Evolutionary conservation across 2,888 invertebrate species (phyloP).

Genomic region (Dasysyrphus albostriatus): DNA sequence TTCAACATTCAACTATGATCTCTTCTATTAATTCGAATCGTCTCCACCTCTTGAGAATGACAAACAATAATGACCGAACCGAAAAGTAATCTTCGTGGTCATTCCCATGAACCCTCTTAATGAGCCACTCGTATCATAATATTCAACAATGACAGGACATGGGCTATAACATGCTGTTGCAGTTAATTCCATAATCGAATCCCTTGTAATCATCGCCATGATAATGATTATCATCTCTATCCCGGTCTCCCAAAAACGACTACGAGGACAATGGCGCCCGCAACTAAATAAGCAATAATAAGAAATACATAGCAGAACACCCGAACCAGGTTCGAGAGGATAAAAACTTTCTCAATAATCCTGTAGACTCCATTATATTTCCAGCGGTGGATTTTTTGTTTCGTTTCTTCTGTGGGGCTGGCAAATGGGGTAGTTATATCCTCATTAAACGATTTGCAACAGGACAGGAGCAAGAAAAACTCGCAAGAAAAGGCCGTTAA

Average conservation of each 20-base stretch:
- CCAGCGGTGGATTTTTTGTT: slow-evolving; percentile 54
- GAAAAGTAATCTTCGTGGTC: slow-evolving; percentile 73
- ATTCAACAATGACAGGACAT: slow-evolving; percentile 61
- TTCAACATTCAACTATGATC: slow-evolving; percentile 59
- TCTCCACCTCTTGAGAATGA: slow-evolving; percentile 66
- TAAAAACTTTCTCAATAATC: slow-evolving; percentile 77
- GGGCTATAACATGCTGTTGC: slow-evolving; percentile 71
- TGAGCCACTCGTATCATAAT: slow-evolving; percentile 71
- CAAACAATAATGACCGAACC: slow-evolving; percentile 72
- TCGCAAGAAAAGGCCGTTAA: slow-evolving; percentile 81
- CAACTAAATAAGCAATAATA: slow-evolving; percentile 74
- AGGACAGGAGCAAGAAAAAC: slow-evolving; percentile 77
- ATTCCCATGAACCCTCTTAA: slow-evolving; percentile 64
- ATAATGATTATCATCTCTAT: slow-evolving; percentile 78
- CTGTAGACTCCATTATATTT: slow-evolving; percentile 77
- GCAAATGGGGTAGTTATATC: slow-evolving; percentile 80
- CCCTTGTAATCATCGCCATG: slow-evolving; percentile 80
- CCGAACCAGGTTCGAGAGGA: slow-evolving; percentile 37
- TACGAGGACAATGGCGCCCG: slow-evolving; percentile 34
- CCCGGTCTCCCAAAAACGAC: slow-evolving; percentile 12
- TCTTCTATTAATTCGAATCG: slow-evolving; percentile 73
- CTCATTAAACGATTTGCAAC: slow-evolving; percentile 84
- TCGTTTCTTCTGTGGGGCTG: slow-evolving; percentile 45
- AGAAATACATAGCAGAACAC: slow-evolving; percentile 68
- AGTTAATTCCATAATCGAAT: slow-evolving; percentile 78